Evolutionary conservation across 37 sponge, comb jelly and placozoan genomes (phyloP).

Genomic region (Oopsacas minuta): DNA sequence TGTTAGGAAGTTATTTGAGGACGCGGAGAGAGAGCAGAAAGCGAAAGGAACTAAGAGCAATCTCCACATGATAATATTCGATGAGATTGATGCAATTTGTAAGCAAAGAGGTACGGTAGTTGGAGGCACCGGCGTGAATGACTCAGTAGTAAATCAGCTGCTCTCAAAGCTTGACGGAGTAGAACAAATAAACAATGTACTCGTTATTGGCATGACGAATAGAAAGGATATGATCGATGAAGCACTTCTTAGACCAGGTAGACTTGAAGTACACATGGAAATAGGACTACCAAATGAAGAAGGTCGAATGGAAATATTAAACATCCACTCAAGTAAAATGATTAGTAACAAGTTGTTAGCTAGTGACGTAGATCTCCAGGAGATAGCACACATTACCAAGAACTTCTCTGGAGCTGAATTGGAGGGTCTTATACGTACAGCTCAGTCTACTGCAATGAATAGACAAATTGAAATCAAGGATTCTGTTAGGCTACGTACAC

Average conservation of each 20-base stretch:
- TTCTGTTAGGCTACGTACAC: background rate
- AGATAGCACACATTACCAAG: slow-evolving; percentile 52
- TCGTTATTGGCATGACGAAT: slow-evolving; percentile 94
- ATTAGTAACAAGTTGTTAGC: slow-evolving; percentile 37
- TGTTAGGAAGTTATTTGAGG: slow-evolving; percentile 62
- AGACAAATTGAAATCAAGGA: slow-evolving; percentile 47
- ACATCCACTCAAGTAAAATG: slow-evolving; percentile 81
- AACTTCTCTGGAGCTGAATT: slow-evolving; percentile 99
- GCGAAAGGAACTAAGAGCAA: slow-evolving; percentile 71
- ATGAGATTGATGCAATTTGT: slow-evolving; percentile 99
- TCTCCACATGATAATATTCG: slow-evolving; percentile 98
- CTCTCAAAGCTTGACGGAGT: slow-evolving; percentile 97
- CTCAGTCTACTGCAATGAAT: slow-evolving; percentile 81
- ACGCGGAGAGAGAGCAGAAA: slow-evolving; percentile 93
- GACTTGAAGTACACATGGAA: slow-evolving; percentile 22
- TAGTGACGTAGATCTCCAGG: slow-evolving; percentile 47
- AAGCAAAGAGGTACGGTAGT: slow-evolving; percentile 77
- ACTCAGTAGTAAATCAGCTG: slow-evolving; percentile 96
- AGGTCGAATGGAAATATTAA: slow-evolving; percentile 78
- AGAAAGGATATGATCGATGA: slow-evolving; percentile 95
- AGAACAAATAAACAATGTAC: slow-evolving; percentile 94
- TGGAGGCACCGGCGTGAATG: slow-evolving; percentile 90
- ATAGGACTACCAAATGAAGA: slow-evolving; percentile 74
- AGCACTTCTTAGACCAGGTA: slow-evolving; percentile 72
- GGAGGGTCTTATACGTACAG: slow-evolving; percentile 85